A percentile compares a stretch with the other conserved stretches of the same genome.
phyloP scores from a whole-genome alignment of 2,888 invertebrate species.

The Andrena trimmerana region DNA sequence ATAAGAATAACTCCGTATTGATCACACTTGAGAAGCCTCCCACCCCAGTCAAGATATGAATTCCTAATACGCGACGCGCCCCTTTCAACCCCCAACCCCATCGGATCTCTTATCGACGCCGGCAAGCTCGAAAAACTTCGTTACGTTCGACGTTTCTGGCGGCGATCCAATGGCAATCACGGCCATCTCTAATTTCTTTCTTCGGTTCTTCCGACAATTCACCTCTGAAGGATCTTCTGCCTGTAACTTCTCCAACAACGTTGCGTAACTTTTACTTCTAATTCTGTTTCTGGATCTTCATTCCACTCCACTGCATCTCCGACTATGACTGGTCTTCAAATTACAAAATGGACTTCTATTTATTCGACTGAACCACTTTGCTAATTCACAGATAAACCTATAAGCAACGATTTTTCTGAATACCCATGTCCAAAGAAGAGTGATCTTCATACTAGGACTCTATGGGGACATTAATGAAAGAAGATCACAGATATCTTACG shows the following conservation, averaged over 20 bases:
- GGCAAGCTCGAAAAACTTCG: conserved; percentile 76
- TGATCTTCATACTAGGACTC: too few species aligned
- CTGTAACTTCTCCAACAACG: conserved; percentile 22
- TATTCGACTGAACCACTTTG: too few species aligned
- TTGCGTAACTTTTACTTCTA: conserved; percentile 10
- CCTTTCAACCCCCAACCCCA: conserved; percentile 27
- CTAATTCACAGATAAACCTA: too few species aligned
- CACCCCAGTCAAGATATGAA: conserved; percentile 78
- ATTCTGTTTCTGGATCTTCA: conserved; percentile 1
- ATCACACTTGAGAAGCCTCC: conserved; percentile 80
- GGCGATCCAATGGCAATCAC: conserved; percentile 80
- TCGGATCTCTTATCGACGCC: conserved; percentile 65
- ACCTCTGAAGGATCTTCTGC: not conserved
- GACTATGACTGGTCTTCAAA: not conserved
- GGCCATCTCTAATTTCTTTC: conserved; percentile 80
- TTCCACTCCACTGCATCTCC: not conserved
- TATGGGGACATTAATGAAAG: too few species aligned
- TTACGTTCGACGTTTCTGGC: conserved; percentile 78
- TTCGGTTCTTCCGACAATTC: conserved; percentile 59
- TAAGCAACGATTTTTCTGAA: too few species aligned
- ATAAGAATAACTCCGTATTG: conserved; percentile 81
- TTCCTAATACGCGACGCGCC: conserved; percentile 79
- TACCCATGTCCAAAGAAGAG: too few species aligned
- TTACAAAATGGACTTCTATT: not conserved
- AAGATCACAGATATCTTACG: too few species aligned